Evolutionary conservation across 2,113 vertebrate species (phyloP).

Genomic region (Corydoras sp.): DNA sequence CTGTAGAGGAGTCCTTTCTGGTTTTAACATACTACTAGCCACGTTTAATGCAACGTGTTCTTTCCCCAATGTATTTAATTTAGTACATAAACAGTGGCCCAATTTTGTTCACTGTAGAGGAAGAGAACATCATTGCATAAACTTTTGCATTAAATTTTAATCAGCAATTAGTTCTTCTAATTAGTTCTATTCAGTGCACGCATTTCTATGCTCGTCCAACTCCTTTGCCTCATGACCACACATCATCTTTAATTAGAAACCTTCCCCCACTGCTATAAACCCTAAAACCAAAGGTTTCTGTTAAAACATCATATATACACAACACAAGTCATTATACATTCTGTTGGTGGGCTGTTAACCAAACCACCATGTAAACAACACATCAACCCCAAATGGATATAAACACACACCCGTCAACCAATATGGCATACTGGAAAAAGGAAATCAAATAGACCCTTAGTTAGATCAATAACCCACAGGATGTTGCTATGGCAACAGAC

Average conservation of each 20-base stretch:
- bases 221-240: too few species aligned
- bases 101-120: too few species aligned
- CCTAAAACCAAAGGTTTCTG: too few species aligned
- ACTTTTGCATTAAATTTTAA: too few species aligned
- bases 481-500: conserved; percentile 41
- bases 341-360: not conserved
- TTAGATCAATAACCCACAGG: conserved; percentile 32
- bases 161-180: too few species aligned
- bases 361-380: conserved; percentile 16
- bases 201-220: too few species aligned
- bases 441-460: conserved; percentile 36
- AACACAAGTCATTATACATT: not conserved
- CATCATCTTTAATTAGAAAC: too few species aligned
- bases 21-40: not conserved
- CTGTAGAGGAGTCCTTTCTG: not conserved
- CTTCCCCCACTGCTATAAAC: not conserved
- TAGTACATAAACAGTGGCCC: not conserved
- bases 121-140: too few species aligned
- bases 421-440: conserved; percentile 6
- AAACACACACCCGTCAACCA: conserved; percentile 24
- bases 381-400: conserved; percentile 42
- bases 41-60: not conserved
- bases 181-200: too few species aligned
- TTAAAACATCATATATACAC: too few species aligned
- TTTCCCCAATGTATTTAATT: conserved; percentile 33